These are phyloP conservation scores for Calliopsis andreniformis DNA, from an alignment of 1,140 invertebrate genomes.

Conservation along the genomic window DNA sequence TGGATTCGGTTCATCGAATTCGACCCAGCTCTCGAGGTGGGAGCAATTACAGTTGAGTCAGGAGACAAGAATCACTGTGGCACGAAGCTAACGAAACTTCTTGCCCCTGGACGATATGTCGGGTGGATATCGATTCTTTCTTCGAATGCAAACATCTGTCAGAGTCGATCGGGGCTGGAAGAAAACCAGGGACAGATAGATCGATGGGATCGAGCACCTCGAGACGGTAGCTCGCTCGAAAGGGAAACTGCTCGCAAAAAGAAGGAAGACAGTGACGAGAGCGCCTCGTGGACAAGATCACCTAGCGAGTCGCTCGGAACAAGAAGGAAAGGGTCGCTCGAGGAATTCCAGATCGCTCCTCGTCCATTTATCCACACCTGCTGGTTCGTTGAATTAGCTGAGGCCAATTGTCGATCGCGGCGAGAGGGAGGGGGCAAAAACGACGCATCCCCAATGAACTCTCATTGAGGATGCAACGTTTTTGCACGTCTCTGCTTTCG, in stretches of 20 bases:
- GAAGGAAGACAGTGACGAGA: constrained; percentile 2
- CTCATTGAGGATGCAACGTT: constrained; percentile 64
- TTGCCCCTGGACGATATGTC: background rate
- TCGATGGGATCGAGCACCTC: constrained; percentile 44
- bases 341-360: constrained; percentile 52
- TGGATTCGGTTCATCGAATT: too few species aligned
- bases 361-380: constrained; percentile 59
- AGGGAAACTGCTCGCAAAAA: constrained; percentile 29
- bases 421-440: constrained; percentile 31
- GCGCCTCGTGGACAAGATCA: constrained; percentile 55
- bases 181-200: constrained; percentile 41
- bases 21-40: background rate
- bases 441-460: constrained; percentile 56
- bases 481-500: constrained; percentile 54
- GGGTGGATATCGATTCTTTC: constrained; percentile 22
- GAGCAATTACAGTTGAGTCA: constrained; percentile 15
- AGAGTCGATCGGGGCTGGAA: constrained; percentile 21
- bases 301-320: constrained; percentile 39
- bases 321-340: background rate
- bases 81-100: background rate
- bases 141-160: constrained; percentile 36
- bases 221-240: constrained; percentile 25
- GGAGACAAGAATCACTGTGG: background rate
- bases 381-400: constrained; percentile 53
- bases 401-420: constrained; percentile 41